Evolutionary conservation across 53 echinoderm and acorn worm species (phyloP).

Genomic region (Echinometra lucunter): DNA sequence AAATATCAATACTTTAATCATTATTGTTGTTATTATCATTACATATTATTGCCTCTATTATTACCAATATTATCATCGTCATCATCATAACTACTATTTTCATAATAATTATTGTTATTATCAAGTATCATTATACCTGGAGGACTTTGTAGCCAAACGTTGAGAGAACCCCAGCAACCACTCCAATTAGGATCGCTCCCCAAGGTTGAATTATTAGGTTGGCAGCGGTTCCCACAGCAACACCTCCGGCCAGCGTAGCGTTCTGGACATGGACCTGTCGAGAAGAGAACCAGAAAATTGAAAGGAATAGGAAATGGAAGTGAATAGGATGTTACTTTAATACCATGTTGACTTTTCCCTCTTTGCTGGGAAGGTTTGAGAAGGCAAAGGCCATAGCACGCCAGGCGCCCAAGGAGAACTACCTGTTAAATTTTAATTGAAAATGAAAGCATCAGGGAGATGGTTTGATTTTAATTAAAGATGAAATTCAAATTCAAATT

Average conservation of each 20-base stretch:
- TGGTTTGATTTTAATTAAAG: no score
- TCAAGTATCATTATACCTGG: slow-evolving; percentile 63
- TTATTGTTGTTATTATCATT: no score
- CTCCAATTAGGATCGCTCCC: slow-evolving; percentile 91
- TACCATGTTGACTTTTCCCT: slow-evolving; percentile 96
- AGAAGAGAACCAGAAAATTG: background rate
- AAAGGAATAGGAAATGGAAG: background rate
- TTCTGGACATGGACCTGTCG: slow-evolving; percentile 95
- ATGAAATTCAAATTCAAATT: background rate
- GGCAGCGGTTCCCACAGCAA: slow-evolving; percentile 93
- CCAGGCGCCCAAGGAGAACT: slow-evolving; percentile 94
- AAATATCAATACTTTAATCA: no score
- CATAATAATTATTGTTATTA: no score
- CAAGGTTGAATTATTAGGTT: slow-evolving; percentile 95
- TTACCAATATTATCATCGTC: no score
- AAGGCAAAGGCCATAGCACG: slow-evolving; percentile 85
- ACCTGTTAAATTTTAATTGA: slow-evolving; percentile 77
- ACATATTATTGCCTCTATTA: no score
- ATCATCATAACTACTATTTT: no score
- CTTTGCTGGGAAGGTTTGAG: slow-evolving; percentile 82
- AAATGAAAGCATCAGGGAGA: no score
- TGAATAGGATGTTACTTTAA: background rate
- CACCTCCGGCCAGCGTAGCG: slow-evolving; percentile 94
- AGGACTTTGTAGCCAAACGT: slow-evolving; percentile 87
- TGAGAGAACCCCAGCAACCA: slow-evolving; percentile 84